phyloP scores from a whole-genome alignment of 1,140 invertebrate genomes.

The Drosophila truncata region DNA sequence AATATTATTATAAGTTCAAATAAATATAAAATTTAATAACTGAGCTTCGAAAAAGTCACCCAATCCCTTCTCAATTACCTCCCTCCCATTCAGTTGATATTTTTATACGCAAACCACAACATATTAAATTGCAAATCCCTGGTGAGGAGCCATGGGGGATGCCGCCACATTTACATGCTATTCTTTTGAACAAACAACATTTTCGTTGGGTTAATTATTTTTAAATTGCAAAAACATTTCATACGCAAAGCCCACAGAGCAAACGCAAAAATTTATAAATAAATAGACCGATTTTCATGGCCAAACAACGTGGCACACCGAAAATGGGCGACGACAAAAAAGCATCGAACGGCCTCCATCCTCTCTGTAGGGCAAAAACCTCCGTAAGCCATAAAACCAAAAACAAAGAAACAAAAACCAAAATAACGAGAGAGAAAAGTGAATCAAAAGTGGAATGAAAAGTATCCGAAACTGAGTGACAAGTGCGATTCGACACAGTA shows the following conservation, averaged over 20 bases:
- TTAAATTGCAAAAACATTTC: constrained; percentile 59
- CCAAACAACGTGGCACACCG: constrained; percentile 46
- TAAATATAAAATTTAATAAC: neutral
- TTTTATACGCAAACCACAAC: constrained; percentile 9
- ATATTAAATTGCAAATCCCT: constrained; percentile 18
- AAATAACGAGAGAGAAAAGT: constrained; percentile 47
- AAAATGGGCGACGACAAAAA: constrained; percentile 51
- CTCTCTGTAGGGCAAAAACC: constrained; percentile 42
- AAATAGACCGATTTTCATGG: constrained; percentile 74
- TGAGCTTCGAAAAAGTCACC: neutral
- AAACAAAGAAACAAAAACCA: constrained; percentile 13
- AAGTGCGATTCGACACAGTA: constrained; percentile 43
- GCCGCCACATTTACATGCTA: constrained; percentile 11
- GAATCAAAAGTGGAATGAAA: constrained; percentile 47
- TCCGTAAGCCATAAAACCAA: constrained; percentile 18
- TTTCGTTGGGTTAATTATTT: constrained; percentile 54
- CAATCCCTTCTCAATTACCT: neutral
- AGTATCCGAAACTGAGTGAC: constrained; percentile 46
- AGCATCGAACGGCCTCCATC: constrained; percentile 21
- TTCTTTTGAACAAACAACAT: constrained; percentile 28
- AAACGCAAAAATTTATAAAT: constrained; percentile 66
- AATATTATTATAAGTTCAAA: no score
- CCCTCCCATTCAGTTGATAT: neutral
- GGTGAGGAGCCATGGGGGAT: neutral
- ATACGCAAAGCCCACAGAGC: constrained; percentile 35